Evolutionary conservation across 2,888 invertebrate genomes (phyloP), one percentile per base, ranked within the genome.

Genomic region (Himalopsyche tibetana): DNA sequence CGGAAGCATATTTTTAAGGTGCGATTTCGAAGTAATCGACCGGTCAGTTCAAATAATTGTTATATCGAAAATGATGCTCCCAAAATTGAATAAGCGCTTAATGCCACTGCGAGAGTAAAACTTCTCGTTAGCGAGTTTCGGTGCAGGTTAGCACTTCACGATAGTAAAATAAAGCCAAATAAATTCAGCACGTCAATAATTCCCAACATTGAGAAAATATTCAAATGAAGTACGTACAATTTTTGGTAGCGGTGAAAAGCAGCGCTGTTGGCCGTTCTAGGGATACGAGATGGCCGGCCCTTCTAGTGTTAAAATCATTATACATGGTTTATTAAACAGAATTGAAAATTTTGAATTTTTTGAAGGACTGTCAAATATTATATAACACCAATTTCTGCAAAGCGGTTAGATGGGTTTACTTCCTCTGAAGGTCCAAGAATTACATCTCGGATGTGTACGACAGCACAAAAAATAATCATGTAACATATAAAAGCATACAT

Each of bases 151-250:
- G 74, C 74, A 74, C 36, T 12, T 74, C 74, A 74, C 36, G 74
- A 74, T 74, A 74, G 36, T 74, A 74, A 74, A 11, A 74, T 74
- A 74, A 74, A 74, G 74, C 74, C 74, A 74, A 15, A 74, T 74
- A 38, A 74, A 38, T 36, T 74, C 28, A 74, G 74, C 74, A 74
- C 74, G 74, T 74, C 9, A 12, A 74, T 74, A 74, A 74, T 74
- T 51, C 74, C 74, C 36, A 28, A 38, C 80, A 80, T 51, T 80
- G 80, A 80, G 42, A 80, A 80, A 80, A 80, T 51, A 45, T 80
- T 80, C 45, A 80, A 45, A 80, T 80, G 80, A 80, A 80, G 51
- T 80, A 80, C 51, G 74, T 74, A 74, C 74, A 74, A 74, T 74
- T 74, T 74, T 74, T 74, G 74, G 74, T 74, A 74, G 74, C 74